Conservation (phyloP, 1,140 invertebrate species). For the Kradibia gibbosae region DNA sequence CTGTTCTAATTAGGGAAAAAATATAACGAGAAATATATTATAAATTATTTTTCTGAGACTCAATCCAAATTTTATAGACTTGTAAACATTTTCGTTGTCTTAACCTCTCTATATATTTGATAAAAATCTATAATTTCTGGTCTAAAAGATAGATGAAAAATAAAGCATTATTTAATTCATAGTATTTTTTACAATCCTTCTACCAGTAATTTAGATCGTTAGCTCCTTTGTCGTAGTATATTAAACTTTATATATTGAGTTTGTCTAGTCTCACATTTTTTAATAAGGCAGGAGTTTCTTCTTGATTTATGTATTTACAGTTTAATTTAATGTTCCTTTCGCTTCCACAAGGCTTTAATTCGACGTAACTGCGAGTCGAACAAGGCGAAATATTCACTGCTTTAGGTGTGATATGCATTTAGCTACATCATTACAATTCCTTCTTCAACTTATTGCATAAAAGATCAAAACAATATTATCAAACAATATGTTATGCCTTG, state of each 20-base stretch:
- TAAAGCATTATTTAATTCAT: conserved; percentile 7
- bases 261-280: conserved; percentile 67
- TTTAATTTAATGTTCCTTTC: conserved; percentile 49
- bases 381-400: conserved; percentile 23
- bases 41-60: background rate
- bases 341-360: conserved; percentile 53
- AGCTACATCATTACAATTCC: background rate
- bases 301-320: conserved; percentile 57
- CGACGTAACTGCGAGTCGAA: conserved; percentile 16
- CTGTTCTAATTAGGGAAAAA: too few relatives aligned
- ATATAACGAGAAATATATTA: too few relatives aligned
- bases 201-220: conserved; percentile 53
- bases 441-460: conserved; percentile 1
- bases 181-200: background rate
- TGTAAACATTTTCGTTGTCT: conserved; percentile 44
- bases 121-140: conserved; percentile 56
- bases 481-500: conserved; percentile 15
- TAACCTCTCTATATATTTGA: conserved; percentile 57
- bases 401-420: background rate
- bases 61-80: background rate
- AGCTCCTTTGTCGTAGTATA: conserved; percentile 56
- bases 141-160: conserved; percentile 53
- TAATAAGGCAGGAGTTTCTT: conserved; percentile 71
- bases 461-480: conserved; percentile 24
- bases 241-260: conserved; percentile 58